Base-by-base conservation (phyloP, 1,140 invertebrate species). In the Ruditapes philippinarum region DNA sequence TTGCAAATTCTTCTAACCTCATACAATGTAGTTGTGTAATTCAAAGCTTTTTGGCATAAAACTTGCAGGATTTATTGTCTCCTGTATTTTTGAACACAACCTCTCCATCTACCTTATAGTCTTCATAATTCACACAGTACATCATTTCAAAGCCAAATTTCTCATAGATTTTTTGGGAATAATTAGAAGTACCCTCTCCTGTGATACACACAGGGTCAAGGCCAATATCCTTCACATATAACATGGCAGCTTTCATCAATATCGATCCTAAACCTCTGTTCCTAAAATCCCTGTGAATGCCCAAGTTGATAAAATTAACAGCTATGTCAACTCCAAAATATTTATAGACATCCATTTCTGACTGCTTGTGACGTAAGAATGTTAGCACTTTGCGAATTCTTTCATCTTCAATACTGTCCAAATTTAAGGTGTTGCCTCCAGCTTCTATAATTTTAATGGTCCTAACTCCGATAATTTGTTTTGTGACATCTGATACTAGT, bases 61-160 rank as follows among this genome's bases (percentile, higher is more conserved):
- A 31, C n/a, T 76, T 74, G 17, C 42, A 65, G 5, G 62, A 45
- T 82, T 79, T 60, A 14, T 76, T 42, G 17, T 74, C 79, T 17
- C 87, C 87, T 11, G 78, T 89, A 22, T 83, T 65, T 31, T 54
- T 89, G 11, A 89, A 82, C 4, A 89, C 78, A 22, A 89, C 40
- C 54, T 89, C 79, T 17, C 79, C 87, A 60, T 89, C 45, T 33
- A 42, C 45, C 82, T 74, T 76, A 73, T 82, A 82, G 28, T 89
- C 87, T 33, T 81, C 87, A 60, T 82, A 89, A 19, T 22, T 62
- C 0, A 57, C 33, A 25, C 36, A n/a, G 49, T 74, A 54, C 1
- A 89, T 0, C 9, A 38, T n/a, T 40, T 74, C 79, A 76, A 89
- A 89, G 2, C 38, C 51, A n/a, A 60, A 83, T 49, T 82, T 89